phyloP scores from a whole-genome alignment of 2,888 invertebrate genomes.

The Clivina fossor region DNA sequence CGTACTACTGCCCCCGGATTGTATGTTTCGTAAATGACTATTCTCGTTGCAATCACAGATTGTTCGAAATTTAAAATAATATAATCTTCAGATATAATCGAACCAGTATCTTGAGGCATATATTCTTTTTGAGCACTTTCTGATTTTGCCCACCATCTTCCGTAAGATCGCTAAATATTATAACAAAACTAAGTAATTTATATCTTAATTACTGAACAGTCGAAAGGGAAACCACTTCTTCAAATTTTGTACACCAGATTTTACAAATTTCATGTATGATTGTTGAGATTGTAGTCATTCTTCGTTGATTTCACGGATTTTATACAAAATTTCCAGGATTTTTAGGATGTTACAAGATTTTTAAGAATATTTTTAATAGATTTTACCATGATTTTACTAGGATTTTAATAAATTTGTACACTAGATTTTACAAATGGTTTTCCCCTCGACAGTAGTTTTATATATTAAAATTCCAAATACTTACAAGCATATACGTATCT shows the following conservation, averaged over 20 bases:
- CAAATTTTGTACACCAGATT: too few species aligned
- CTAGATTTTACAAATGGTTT: not conserved
- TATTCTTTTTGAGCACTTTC: constrained; percentile 70
- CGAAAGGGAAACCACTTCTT: too few species aligned
- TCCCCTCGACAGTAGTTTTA: constrained; percentile 13
- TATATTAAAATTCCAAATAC: constrained; percentile 41
- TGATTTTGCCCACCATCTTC: constrained; percentile 81
- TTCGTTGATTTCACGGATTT: too few species aligned
- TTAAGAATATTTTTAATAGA: too few species aligned
- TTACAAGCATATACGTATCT: constrained; percentile 86
- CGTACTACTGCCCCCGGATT: constrained; percentile 82
- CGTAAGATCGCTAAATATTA: constrained; percentile 72
- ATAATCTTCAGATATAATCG: constrained; percentile 74
- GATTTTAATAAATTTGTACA: constrained; percentile 5
- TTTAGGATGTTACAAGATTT: too few species aligned
- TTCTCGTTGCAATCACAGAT: constrained; percentile 67
- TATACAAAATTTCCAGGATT: too few species aligned
- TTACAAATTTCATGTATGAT: too few species aligned
- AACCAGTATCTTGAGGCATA: constrained; percentile 70
- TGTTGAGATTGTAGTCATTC: too few species aligned
- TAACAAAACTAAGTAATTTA: not conserved
- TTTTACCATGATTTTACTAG: too few species aligned
- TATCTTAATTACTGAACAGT: too few species aligned
- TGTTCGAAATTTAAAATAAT: constrained; percentile 65
- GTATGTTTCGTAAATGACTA: constrained; percentile 81